phyloP scores from a whole-genome alignment of 2,113 vertebrate species.

The Bos indicus region DNA sequence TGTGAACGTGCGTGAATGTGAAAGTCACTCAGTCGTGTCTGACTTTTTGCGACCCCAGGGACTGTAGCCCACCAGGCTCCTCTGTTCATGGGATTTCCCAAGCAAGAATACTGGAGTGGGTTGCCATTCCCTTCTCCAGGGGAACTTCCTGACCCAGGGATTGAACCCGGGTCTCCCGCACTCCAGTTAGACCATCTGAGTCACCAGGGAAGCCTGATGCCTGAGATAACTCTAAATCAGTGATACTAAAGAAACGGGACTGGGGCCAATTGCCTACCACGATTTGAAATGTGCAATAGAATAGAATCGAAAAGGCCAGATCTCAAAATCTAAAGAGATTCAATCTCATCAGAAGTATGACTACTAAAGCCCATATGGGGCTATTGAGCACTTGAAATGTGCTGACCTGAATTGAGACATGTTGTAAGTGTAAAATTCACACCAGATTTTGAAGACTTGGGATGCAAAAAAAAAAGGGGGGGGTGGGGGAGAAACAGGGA shows the following conservation, averaged over 20 bases:
- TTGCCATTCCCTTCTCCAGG: background rate
- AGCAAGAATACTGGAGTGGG: background rate
- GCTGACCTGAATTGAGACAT: background rate
- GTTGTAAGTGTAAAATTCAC: background rate
- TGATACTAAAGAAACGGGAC: conserved; percentile 1
- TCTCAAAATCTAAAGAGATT: conserved; percentile 25
- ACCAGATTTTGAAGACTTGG: background rate
- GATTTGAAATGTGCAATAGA: background rate
- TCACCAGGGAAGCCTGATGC: background rate
- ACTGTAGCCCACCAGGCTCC: background rate
- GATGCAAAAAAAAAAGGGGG: background rate
- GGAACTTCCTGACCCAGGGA: background rate
- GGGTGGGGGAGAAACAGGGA: background rate
- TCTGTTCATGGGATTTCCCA: background rate
- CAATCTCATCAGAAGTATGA: background rate
- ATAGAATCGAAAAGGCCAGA: background rate
- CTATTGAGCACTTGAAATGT: background rate
- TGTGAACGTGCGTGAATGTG: background rate
- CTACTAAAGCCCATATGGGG: background rate
- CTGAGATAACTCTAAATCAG: background rate
- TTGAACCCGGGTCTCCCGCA: background rate
- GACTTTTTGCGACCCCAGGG: background rate
- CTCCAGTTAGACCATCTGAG: background rate
- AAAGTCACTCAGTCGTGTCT: background rate
- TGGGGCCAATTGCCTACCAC: background rate